Conservation (phyloP, 1,140 invertebrate genomes). For the Aradophagus sp. region DNA sequence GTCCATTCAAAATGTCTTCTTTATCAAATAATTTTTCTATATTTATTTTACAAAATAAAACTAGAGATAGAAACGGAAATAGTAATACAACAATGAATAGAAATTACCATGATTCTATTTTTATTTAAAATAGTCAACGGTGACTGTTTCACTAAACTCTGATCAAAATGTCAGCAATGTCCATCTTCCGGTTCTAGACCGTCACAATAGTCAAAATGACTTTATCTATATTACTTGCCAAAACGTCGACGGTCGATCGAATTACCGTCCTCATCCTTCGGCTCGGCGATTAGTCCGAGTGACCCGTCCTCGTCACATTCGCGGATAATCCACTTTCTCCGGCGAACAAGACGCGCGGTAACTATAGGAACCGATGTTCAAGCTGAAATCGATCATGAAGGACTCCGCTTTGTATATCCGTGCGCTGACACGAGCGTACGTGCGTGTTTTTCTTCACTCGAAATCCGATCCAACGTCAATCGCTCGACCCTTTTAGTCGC, state of each 20-base stretch:
- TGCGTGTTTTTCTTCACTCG: constrained; percentile 36
- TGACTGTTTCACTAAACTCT: too few species aligned
- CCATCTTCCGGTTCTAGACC: constrained; percentile 12
- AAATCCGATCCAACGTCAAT: constrained; percentile 27
- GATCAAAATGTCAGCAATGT: constrained; percentile 9
- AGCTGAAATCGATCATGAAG: constrained; percentile 55
- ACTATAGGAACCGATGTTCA: constrained; percentile 54
- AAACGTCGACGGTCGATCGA: constrained; percentile 60
- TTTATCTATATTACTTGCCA: too few species aligned
- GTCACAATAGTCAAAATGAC: too few species aligned
- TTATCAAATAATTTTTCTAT: too few species aligned
- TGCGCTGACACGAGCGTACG: constrained; percentile 30
- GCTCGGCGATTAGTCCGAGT: constrained; percentile 55
- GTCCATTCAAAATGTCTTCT: too few species aligned
- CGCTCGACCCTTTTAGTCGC: too few species aligned
- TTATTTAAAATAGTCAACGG: too few species aligned
- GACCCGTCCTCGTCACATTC: constrained; percentile 58
- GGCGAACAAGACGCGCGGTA: constrained; percentile 62
- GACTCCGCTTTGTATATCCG: constrained; percentile 43
- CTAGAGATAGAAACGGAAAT: too few species aligned
- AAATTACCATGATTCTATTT: too few species aligned
- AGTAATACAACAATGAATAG: too few species aligned
- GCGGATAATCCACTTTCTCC: constrained; percentile 66
- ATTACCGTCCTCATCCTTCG: constrained; percentile 51
- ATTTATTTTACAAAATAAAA: too few species aligned